Conservation (phyloP, 2,113 vertebrate genomes). For the Rhodinocichla rosea region DNA sequence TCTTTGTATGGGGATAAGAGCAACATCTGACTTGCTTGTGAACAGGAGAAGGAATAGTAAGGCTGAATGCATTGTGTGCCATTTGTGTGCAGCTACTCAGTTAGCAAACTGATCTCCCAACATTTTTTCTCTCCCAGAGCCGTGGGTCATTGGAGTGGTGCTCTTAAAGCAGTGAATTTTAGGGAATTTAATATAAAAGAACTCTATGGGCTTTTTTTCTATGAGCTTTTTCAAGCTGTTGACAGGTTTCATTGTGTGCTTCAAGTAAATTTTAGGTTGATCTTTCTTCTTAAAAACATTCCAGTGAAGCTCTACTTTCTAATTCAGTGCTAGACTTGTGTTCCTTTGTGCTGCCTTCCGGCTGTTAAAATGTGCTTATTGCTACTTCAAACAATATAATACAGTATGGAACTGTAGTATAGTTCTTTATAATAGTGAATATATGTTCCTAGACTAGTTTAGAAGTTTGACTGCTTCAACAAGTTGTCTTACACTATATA, state of each 20-base stretch:
- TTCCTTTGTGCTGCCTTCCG: not conserved
- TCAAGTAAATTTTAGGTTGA: not conserved
- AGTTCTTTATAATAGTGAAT: not conserved
- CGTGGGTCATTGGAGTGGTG: not conserved
- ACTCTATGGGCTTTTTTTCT: not conserved
- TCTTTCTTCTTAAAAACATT: not conserved
- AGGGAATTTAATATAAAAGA: not conserved
- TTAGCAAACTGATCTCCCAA: not conserved
- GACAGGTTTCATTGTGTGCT: not conserved
- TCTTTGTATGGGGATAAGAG: not conserved
- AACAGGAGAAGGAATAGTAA: not conserved
- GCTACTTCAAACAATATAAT: not conserved
- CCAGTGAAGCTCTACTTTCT: not conserved
- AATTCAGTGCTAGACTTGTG: not conserved
- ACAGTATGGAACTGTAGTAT: not conserved
- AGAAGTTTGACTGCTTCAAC: not conserved
- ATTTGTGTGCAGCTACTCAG: not conserved
- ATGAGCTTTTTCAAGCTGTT: not conserved
- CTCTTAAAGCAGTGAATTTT: not conserved
- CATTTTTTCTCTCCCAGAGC: not conserved
- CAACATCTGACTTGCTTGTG: not conserved
- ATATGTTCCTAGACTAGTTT: not conserved
- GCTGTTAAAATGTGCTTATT: not conserved
- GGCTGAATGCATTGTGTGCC: not conserved
- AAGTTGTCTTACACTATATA: not conserved